These are phyloP conservation scores for Olivierus martensii DNA, from an alignment of 1,140 invertebrate species.

Conservation along the genomic window DNA sequence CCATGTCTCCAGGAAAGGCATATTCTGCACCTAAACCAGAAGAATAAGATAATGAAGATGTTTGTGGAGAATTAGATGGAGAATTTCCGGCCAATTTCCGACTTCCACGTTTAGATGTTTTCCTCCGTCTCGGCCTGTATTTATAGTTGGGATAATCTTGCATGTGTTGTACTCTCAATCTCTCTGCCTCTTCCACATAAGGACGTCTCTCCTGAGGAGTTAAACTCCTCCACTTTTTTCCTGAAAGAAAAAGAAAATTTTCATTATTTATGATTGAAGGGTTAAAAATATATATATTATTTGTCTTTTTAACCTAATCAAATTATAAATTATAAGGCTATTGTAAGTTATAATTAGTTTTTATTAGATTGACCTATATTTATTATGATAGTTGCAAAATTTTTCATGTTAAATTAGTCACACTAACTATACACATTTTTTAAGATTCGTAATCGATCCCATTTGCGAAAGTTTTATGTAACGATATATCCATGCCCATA, in stretches of 20 bases:
- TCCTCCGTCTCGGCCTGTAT: conserved; percentile 76
- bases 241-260: conserved; percentile 6
- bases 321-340: too few relatives aligned
- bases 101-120: conserved; percentile 57
- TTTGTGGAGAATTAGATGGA: not conserved
- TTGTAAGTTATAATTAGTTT: too few relatives aligned
- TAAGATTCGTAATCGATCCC: too few relatives aligned
- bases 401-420: too few relatives aligned
- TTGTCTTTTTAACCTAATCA: too few relatives aligned
- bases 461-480: too few relatives aligned
- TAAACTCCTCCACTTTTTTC: conserved; percentile 35
- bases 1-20: not conserved
- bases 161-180: conserved; percentile 38
- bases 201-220: conserved; percentile 31
- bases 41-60: not conserved
- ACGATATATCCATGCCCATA: too few relatives aligned
- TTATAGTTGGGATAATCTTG: conserved; percentile 81
- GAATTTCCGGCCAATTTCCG: not conserved
- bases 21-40: not conserved
- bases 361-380: too few relatives aligned
- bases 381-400: too few relatives aligned
- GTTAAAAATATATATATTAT: too few relatives aligned
- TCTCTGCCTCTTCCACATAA: conserved; percentile 35
- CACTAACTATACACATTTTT: too few relatives aligned
- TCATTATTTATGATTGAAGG: too few relatives aligned